Conservation (phyloP, 2,888 invertebrate genomes). For the Eupithecia tripunctaria region DNA sequence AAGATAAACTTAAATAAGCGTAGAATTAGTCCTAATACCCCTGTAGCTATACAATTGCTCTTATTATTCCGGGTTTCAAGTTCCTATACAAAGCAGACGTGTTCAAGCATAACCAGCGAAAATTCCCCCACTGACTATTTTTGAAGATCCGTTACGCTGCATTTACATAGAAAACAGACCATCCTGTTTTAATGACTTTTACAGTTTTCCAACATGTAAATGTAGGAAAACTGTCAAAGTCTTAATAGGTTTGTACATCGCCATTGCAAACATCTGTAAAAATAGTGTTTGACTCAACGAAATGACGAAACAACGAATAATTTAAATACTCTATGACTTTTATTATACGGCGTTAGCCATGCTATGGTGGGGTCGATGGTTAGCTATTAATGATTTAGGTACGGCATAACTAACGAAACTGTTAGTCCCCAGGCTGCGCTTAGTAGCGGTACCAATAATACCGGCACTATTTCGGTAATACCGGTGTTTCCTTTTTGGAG, state of each 20-base stretch:
- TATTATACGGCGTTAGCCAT: too few species aligned
- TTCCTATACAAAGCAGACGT: slow-evolving; percentile 32
- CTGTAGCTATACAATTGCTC: slow-evolving; percentile 4
- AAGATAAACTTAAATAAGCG: background rate
- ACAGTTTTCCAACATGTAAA: too few species aligned
- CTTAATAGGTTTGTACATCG: background rate
- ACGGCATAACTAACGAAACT: too few species aligned
- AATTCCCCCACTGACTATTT: slow-evolving; percentile 47
- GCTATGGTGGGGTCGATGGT: too few species aligned
- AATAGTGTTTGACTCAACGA: background rate
- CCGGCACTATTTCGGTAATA: too few species aligned
- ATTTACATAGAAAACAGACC: slow-evolving; percentile 31
- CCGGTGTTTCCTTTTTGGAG: too few species aligned
- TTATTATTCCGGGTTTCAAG: slow-evolving; percentile 10
- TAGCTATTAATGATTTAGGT: too few species aligned
- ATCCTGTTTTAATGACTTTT: background rate
- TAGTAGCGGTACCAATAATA: too few species aligned
- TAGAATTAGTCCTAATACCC: background rate
- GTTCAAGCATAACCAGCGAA: slow-evolving; percentile 44
- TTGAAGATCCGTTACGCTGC: slow-evolving; percentile 66
- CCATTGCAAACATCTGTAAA: background rate
- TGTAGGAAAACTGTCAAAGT: background rate
- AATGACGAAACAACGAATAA: background rate
- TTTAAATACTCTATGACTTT: background rate
- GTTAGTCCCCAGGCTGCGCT: too few species aligned